phyloP scores from a whole-genome alignment of 2,113 vertebrate genomes.

The Dicentrarchus labrax region DNA sequence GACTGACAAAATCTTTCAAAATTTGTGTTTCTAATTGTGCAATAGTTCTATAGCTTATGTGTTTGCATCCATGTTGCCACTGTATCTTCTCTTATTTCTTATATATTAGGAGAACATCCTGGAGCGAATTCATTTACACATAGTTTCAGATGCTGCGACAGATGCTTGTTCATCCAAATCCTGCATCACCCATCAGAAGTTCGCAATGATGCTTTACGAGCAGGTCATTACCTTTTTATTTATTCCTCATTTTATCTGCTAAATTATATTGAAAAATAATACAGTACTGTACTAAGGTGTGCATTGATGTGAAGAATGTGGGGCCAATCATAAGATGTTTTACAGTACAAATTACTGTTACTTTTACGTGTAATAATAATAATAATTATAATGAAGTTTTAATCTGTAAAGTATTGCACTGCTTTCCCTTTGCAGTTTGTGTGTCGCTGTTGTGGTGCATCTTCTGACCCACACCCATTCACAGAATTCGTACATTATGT shows the following conservation, averaged over 20 bases:
- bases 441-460: slow-evolving; percentile 95
- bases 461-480: slow-evolving; percentile 96
- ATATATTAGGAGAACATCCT: slow-evolving; percentile 93
- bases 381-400: not conserved
- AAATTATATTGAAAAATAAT: not conserved
- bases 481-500: slow-evolving; percentile 97
- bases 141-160: slow-evolving; percentile 91
- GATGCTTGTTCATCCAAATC: slow-evolving; percentile 96
- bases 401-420: not conserved
- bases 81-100: slow-evolving; percentile 34
- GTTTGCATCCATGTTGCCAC: not conserved
- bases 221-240: slow-evolving; percentile 85
- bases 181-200: slow-evolving; percentile 98
- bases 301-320: not conserved
- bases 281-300: not conserved
- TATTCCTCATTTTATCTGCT: not conserved
- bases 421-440: slow-evolving; percentile 88
- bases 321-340: not conserved
- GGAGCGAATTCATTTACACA: slow-evolving; percentile 95
- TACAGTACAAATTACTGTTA: not conserved
- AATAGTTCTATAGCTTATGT: not conserved
- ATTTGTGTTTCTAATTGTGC: not conserved
- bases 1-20: not conserved
- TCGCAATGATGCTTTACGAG: slow-evolving; percentile 98
- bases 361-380: not conserved